Base-by-base conservation (phyloP, 2,888 invertebrate genomes). In the Oligia fasciuncula region DNA sequence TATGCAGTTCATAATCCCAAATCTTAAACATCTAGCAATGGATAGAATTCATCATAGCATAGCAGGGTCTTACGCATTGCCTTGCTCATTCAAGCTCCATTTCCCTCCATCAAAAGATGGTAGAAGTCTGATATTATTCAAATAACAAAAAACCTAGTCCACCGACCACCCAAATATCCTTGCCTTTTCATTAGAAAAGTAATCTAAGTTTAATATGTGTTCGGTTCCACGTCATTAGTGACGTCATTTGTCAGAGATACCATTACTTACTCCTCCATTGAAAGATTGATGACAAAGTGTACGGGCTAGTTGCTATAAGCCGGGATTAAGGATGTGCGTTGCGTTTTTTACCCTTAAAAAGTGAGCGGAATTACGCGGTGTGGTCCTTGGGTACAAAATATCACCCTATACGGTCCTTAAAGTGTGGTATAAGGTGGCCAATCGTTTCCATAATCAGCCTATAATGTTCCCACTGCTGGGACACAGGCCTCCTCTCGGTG, bases 271-370 rank as follows among this genome's bases (percentile, higher is more conserved):
- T 86, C 67, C 57, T 76, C 72, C 51, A 81, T 88, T 85, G 89
- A 85, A 89, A 89, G 90, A 87, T 87, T 85, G 87, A 88, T 89
- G 89, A 88, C 87, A 89, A 86, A 87, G 84, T 79, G 84, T 89
- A 72, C 77, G 79, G 77, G 54, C 81, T 70, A 79, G 77, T 76
- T 75, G 60, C 69, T 43, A 62, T 78, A 68, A 80, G 87, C 71
- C 68, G 54, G 88, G 89, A 81, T 89, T 74, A 85, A 63, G 76
- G 81, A 73, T 29, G 67, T 77, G 76, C 87, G 72, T 84, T 86
- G 85, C 87, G 75, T 85, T 85, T 85, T 86, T 85, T 85, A 77
- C 74, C 84, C 85, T 70, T 75, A 67, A 85, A 85, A 85, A 60
- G 68, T 71, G 23, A 54, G 49, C 46, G 46, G 62, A 66, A 40